Evolutionary conservation across 2,113 vertebrate genomes (phyloP), one percentile per base, ranked within the genome.

Genomic region (Barbus barbus): DNA sequence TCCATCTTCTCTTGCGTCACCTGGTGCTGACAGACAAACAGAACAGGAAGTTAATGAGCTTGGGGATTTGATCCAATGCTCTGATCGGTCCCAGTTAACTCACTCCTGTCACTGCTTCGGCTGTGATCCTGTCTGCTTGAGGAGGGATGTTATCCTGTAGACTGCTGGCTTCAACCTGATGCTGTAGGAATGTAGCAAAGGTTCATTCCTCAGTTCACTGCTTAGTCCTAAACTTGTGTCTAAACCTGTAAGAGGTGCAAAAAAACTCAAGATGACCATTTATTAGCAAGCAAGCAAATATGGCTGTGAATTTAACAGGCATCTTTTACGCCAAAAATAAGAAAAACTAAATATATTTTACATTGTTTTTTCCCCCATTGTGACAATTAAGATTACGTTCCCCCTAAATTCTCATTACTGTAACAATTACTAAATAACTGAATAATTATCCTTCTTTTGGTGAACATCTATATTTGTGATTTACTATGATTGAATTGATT

Each of bases 131-230:
- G 74, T 71, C 58, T 80, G 85, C 67, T 78, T 44, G 85, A 58
- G 76, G 22, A 65, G 63, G 65, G 60, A 24, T 24, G 56, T 36
- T 26, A 14, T 82, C 72, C 33, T 81, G 82, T 18, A n/a, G 73
- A 81, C 48, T 75, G 88, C 88, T 88, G 65, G 67, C 58, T 41
- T 88, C 71, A 7, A 90, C 67, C 84, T 94, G 93, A 33, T 93
- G 91, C 79, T 90, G 91, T 83, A 93, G 89, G 81, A 90, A 90
- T 33, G 79, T 46, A 89, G 91, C 88, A 51, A 91, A 87, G 71
- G 94, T n/a, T n/a, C n/a, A n/a, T n/a, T n/a, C n/a, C n/a, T n/a
- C 90, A 98, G 94, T 91, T 96, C 95, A 46, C 89, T 92, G 93
- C 90, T 91, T 90, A 33, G 85, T 26, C n/a, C 90, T 51, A 86